A percentile compares a stretch with the other conserved stretches of the same genome.
Evolutionary conservation across 1,140 invertebrate genomes (phyloP).

Genomic region (Drosophila virilis): DNA sequence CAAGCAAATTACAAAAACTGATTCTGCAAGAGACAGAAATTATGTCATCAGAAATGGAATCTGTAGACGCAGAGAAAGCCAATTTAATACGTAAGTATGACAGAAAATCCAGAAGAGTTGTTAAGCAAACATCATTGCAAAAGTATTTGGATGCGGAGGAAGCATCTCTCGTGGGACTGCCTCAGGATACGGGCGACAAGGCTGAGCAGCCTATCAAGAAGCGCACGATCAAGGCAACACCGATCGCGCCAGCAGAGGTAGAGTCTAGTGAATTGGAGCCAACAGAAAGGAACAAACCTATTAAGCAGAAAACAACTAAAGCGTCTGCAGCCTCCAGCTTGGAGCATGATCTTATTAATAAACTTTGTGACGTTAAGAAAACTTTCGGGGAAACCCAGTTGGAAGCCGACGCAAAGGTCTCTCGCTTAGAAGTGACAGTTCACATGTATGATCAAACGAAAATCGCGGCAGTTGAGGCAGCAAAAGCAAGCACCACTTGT

Average conservation of each 20-base stretch:
- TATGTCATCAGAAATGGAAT: background rate
- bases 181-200: background rate
- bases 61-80: conserved; percentile 1
- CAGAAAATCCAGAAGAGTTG: background rate
- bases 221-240: background rate
- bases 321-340: background rate
- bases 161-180: background rate
- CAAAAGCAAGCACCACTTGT: background rate
- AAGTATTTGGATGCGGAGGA: conserved; percentile 5
- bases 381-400: background rate
- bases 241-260: background rate
- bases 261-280: conserved; percentile 8
- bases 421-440: conserved; percentile 15
- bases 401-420: conserved; percentile 1
- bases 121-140: background rate
- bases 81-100: background rate
- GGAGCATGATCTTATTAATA: background rate
- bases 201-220: background rate
- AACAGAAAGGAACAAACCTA: background rate
- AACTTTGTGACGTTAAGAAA: background rate
- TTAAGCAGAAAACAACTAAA: conserved; percentile 1
- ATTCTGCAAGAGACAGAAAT: background rate
- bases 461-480: background rate
- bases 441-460: conserved; percentile 22
- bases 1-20: background rate